Evolutionary conservation across 2,888 invertebrate species (phyloP), one percentile per base, ranked within the genome.

Genomic region (Chrysina gloriosa): DNA sequence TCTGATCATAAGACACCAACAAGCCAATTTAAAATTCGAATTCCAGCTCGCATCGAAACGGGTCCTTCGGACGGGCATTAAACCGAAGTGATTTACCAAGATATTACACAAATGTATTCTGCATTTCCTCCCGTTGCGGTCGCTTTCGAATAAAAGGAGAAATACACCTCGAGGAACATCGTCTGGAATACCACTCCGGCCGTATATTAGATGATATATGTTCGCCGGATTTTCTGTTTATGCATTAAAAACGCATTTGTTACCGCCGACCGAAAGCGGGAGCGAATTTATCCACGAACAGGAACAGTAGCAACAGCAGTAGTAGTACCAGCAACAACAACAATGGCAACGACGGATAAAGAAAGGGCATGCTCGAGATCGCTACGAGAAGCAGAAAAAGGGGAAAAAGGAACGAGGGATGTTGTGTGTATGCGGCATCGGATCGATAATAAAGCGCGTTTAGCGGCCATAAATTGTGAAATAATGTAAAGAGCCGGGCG

Each of bases 401-500:
- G 3, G 27, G n/a, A 11, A 7, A 25, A 29, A 27, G 36, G 5
- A 56, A 16, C 9, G 3, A 34, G 6, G 27, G 25, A 58, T 14
- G 25, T 11, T 23, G 29, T 7, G 14, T 29, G 31, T 31, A 5
- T 16, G 14, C 3, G 31, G 7, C 19, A 52, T 25, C 39, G 39
- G 58, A 58, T 58, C 58, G 58, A 58, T 58, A 58, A 31, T 39
- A 58, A 58, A 58, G 66, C 58, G 48, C 47, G 47, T 69, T 69
- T 67, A 63, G 61, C 27, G 39, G 45, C 66, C 63, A 56, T 69
- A 71, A 69, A 69, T 67, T 63, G 64, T 58, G 58, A 63, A 69
- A 83, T 80, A 73, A 83, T 82, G 84, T 84, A 84, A 14, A 82
- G 77, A 0, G 73, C 77, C 64, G 31, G 34, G 29, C 23, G 23